Percentiles rank a stretch among this genome's conserved stretches.
Conservation (phyloP, 2,888 invertebrate species). For the Minunthozetes semirufus region DNA sequence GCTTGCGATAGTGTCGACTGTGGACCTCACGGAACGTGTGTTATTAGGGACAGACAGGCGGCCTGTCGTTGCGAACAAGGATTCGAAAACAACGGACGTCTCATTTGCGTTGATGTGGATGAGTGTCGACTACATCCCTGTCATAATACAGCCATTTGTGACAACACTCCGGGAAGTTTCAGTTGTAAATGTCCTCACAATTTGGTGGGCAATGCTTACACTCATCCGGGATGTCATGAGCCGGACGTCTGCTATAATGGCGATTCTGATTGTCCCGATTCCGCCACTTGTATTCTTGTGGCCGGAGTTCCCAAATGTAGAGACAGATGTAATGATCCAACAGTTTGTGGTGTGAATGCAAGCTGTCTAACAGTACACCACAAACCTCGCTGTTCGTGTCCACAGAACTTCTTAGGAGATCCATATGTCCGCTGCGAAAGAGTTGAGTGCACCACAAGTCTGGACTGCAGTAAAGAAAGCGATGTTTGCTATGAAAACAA, state of each 20-base stretch:
- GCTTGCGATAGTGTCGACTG: conserved; percentile 55
- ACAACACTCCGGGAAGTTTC: conserved; percentile 66
- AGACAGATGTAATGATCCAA: conserved; percentile 35
- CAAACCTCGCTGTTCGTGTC: conserved; percentile 58
- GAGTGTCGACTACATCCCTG: conserved; percentile 67
- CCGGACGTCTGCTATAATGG: conserved; percentile 46
- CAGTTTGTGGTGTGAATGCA: conserved; percentile 42
- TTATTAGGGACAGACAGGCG: conserved; percentile 63
- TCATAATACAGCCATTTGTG: conserved; percentile 77
- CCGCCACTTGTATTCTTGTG: conserved; percentile 65
- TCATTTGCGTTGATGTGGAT: conserved; percentile 53
- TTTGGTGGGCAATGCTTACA: conserved; percentile 44
- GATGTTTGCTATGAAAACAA: conserved; percentile 61
- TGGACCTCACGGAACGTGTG: conserved; percentile 67
- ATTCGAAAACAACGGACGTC: conserved; percentile 58
- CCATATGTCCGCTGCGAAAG: conserved; percentile 55
- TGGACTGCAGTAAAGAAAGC: conserved; percentile 65
- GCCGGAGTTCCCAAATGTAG: conserved; percentile 71
- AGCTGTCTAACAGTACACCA: conserved; percentile 42
- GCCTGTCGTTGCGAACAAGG: conserved; percentile 69
- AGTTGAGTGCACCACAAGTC: conserved; percentile 70
- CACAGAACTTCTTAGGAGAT: conserved; percentile 62
- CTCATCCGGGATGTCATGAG: conserved; percentile 53
- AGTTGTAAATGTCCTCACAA: conserved; percentile 43
- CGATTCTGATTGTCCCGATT: conserved; percentile 46